Base-by-base conservation (phyloP, 1,140 invertebrate species). In the Gryllus bimaculatus region DNA sequence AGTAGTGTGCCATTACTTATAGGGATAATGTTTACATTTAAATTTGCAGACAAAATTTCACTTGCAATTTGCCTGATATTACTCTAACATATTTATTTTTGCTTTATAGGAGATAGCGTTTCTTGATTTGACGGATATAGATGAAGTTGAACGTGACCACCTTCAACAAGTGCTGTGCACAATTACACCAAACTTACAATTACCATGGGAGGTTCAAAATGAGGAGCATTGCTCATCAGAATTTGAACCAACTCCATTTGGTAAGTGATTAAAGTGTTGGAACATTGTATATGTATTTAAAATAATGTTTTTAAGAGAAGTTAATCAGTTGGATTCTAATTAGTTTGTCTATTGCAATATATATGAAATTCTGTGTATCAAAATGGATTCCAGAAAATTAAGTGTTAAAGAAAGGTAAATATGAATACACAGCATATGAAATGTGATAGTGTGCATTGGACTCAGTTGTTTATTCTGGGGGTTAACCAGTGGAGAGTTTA, bases 61-160 rank as follows among this genome's bases (percentile, higher is more conserved):
- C 21, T 39, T 75, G 74, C 8, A 7, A 74, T 3, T 8, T 74
- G 7, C 26, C 15, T 7, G n/a, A 20, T 75, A 26, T 21, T 21
- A 26, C 10, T 77, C 8, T 48, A 8, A 48, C 12, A 48, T 20
- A 8, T 49, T 81, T 81, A 48, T 77, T 81, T 77, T 49, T 47
- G 85, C 84, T 80, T 81, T 87, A 85, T 84, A 82, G 82, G 82
- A 85, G 79, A 84, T 84, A 82, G 82, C 86, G 80, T 87, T 87
- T 80, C 82, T 87, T 81, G 84, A 87, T 82, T 83, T 87, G 78
- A 78, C 81, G 78, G 84, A 83, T 82, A 83, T 86, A 82, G 84
- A 85, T 81, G 84, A 85, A 48, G 83, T 76, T 77, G 81, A 82
- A 79, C 85, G 82, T 82, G 81, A 84, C 82, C 82, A 86, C 74